These are phyloP conservation scores for Biston betularia DNA, from an alignment of 2,888 invertebrate genomes.

Conservation along the genomic window DNA sequence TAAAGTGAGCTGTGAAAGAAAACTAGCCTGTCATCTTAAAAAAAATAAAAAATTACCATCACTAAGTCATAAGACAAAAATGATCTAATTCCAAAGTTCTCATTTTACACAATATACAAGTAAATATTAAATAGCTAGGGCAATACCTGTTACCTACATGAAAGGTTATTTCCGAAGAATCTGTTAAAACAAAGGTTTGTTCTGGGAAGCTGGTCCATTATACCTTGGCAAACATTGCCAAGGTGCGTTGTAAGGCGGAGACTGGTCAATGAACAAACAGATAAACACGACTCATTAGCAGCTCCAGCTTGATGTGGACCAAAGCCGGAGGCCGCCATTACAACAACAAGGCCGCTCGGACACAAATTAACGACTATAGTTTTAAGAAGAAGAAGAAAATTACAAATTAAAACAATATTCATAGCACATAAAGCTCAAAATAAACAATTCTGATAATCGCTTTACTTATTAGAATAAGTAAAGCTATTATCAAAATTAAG, in stretches of 20 bases:
- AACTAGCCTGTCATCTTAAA: no score
- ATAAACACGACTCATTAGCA: conserved; percentile 52
- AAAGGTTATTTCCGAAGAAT: conserved; percentile 21
- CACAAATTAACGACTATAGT: background rate
- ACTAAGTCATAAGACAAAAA: no score
- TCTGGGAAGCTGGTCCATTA: conserved; percentile 37
- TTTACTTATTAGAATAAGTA: no score
- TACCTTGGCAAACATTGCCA: conserved; percentile 24
- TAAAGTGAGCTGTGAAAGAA: no score
- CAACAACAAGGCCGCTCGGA: conserved; percentile 61
- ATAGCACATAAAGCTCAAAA: no score
- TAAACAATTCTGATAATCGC: no score
- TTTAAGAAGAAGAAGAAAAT: background rate
- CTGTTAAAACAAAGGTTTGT: conserved; percentile 39
- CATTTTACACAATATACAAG: background rate
- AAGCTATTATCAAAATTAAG: no score
- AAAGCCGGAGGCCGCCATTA: conserved; percentile 57
- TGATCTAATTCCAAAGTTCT: background rate
- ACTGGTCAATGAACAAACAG: conserved; percentile 52
- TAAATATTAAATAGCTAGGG: background rate
- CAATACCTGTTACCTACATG: background rate
- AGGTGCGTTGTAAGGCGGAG: conserved; percentile 15
- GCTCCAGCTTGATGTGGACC: conserved; percentile 49
- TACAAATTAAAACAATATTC: no score
- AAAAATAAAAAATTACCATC: no score